These are phyloP conservation scores for Nymphalis urticae DNA, from an alignment of 2,888 invertebrate species.

Conservation along the genomic window DNA sequence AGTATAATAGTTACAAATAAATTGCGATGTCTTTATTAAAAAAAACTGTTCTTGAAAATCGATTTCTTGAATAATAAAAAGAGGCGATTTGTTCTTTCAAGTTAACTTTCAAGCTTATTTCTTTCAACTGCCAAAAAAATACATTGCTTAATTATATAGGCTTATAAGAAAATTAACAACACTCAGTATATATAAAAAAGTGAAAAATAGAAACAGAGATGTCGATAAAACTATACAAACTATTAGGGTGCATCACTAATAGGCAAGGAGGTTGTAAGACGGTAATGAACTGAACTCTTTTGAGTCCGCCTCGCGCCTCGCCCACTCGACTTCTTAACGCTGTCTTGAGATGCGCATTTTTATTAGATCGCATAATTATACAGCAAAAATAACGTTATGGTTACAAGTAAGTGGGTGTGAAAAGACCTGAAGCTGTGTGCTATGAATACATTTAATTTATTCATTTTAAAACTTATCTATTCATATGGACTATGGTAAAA, in stretches of 20 bases:
- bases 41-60: neutral
- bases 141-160: neutral
- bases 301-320: conserved; percentile 53
- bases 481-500: neutral
- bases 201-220: conserved; percentile 3
- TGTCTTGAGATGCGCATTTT: conserved; percentile 51
- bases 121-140: neutral
- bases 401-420: conserved; percentile 36
- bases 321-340: conserved; percentile 43
- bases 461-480: conserved; percentile 1
- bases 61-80: too few species aligned
- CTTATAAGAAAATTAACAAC: neutral
- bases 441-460: conserved; percentile 18
- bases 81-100: too few species aligned
- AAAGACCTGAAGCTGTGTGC: conserved; percentile 26
- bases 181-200: neutral
- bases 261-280: conserved; percentile 60
- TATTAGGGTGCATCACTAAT: conserved; percentile 40
- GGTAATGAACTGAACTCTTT: conserved; percentile 75
- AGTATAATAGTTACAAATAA: neutral
- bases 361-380: conserved; percentile 44
- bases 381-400: conserved; percentile 35
- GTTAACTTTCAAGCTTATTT: too few species aligned
- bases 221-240: conserved; percentile 36
- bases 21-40: neutral